Conservation (phyloP, 1,140 invertebrate genomes). For the Meteorus sp. region DNA sequence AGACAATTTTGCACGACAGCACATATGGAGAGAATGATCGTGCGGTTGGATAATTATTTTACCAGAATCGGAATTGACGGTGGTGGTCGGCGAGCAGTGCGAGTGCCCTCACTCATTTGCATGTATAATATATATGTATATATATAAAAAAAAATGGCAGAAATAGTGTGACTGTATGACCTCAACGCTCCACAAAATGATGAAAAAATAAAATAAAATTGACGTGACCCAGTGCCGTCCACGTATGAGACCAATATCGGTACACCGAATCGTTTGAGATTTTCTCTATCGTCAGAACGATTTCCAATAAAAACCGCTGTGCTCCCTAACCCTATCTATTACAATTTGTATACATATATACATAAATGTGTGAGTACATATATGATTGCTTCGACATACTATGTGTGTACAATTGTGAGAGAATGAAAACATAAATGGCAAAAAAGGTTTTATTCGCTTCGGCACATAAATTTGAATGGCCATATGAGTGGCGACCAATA, state of each 20-base stretch:
- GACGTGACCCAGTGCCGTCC: neutral
- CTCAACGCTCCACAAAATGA: neutral
- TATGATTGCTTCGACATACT: too few species aligned
- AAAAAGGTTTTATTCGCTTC: too few species aligned
- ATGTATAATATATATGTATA: too few species aligned
- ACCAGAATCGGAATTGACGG: constrained; percentile 5
- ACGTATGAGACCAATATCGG: constrained; percentile 2
- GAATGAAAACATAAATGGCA: neutral
- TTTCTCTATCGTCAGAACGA: constrained; percentile 8
- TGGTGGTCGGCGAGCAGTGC: too few species aligned
- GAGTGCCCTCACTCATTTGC: too few species aligned
- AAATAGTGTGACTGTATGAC: constrained; percentile 4
- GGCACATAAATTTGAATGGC: too few species aligned
- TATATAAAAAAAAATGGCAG: constrained; percentile 4
- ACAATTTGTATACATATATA: neutral
- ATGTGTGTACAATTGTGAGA: too few species aligned
- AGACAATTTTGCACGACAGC: constrained; percentile 3
- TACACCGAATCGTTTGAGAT: constrained; percentile 1
- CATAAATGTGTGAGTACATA: too few species aligned
- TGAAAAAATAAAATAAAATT: neutral
- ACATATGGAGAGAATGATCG: neutral
- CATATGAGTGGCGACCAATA: too few species aligned
- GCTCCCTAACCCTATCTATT: neutral
- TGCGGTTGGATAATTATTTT: constrained; percentile 9
- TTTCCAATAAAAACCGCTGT: constrained; percentile 2